Evolutionary conservation across 2,888 invertebrate species (phyloP).

Genomic region (Norana najaformis): DNA sequence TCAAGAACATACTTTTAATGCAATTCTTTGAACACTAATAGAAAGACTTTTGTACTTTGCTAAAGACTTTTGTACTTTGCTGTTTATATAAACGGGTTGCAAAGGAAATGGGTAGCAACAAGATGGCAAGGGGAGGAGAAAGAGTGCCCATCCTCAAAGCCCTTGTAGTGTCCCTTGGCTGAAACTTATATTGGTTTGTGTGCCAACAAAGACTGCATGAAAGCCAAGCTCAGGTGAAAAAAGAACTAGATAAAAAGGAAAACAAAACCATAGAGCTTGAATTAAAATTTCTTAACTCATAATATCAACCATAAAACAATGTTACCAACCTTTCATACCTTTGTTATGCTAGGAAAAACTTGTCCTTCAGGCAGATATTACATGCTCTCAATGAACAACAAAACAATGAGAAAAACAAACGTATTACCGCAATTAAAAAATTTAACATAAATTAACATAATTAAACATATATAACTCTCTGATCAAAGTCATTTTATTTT

Average conservation of each 20-base stretch:
- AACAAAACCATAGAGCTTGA: background rate
- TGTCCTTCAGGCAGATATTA: background rate
- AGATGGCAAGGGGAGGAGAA: no score
- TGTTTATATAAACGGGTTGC: no score
- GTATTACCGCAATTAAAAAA: background rate
- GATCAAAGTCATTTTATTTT: background rate
- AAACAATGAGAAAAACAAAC: background rate
- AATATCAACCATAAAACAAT: constrained; percentile 13
- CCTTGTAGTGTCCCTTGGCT: no score
- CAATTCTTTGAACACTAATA: no score
- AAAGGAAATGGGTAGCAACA: no score
- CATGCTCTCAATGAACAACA: constrained; percentile 5
- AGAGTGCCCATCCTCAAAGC: no score
- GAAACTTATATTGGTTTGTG: background rate
- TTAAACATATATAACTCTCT: constrained; percentile 1
- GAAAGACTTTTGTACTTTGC: no score
- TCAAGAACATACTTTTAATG: no score
- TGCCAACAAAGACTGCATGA: background rate
- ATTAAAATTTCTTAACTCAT: constrained; percentile 13
- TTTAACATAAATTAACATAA: constrained; percentile 8
- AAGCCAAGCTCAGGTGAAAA: background rate
- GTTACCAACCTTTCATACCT: background rate
- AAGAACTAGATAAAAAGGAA: background rate
- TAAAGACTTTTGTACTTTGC: no score
- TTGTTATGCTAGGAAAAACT: background rate